Conservation (phyloP, 2,113 vertebrate genomes). For the Ctenomys sociabilis region DNA sequence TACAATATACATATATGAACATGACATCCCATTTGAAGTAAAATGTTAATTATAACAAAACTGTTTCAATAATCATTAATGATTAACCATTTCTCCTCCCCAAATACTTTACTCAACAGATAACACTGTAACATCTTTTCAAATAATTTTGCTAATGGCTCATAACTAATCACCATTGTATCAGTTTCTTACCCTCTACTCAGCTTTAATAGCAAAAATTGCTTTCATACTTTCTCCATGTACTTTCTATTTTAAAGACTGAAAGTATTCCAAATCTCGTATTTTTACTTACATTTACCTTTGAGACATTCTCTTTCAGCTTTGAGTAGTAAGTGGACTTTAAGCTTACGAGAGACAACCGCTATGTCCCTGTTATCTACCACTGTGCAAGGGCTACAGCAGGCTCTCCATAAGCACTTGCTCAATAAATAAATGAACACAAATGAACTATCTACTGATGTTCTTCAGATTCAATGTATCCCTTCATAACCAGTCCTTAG, state of each 20-base stretch:
- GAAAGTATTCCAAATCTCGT: neutral
- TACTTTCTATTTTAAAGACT: constrained; percentile 11
- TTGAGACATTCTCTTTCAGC: neutral
- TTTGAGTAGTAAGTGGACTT: neutral
- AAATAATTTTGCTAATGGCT: neutral
- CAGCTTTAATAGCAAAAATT: neutral
- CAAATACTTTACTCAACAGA: neutral
- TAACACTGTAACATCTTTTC: neutral
- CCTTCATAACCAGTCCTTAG: neutral
- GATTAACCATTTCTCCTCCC: neutral
- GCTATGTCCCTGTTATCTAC: neutral
- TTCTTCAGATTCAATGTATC: neutral
- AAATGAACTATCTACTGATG: neutral
- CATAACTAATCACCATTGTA: neutral
- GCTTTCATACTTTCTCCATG: neutral
- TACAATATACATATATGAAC: neutral
- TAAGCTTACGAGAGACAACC: neutral
- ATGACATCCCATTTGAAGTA: neutral
- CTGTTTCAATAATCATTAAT: neutral
- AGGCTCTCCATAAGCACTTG: neutral
- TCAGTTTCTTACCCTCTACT: neutral
- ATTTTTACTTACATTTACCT: neutral
- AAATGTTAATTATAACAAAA: constrained; percentile 1
- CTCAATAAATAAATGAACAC: neutral
- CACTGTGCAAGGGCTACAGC: rapidly evolving